phyloP scores from a whole-genome alignment of 2,113 vertebrate genomes.

The Bambusicola thoracicus region DNA sequence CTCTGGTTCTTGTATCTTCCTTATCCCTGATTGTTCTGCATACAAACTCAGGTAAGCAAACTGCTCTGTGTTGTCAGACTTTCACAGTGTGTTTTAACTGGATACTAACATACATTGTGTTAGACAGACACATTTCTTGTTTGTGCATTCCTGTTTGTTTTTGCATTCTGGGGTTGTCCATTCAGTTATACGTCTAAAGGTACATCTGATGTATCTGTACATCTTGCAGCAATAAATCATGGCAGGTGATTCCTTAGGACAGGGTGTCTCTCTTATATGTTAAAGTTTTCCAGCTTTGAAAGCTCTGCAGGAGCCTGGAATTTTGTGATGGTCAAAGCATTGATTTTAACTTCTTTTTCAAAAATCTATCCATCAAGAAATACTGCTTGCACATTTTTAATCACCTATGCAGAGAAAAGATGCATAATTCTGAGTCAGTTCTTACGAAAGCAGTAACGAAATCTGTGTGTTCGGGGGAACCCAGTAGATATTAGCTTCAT shows the following conservation, averaged over 20 bases:
- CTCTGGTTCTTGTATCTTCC: neutral
- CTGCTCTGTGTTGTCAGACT: neutral
- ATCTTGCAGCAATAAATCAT: neutral
- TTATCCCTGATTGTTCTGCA: neutral
- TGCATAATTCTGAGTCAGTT: neutral
- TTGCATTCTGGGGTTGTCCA: neutral
- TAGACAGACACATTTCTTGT: neutral
- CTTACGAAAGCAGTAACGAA: neutral
- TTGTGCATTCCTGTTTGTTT: neutral
- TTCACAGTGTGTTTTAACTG: neutral
- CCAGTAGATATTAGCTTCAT: neutral
- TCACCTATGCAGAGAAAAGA: neutral
- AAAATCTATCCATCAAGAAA: neutral
- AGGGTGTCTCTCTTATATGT: neutral
- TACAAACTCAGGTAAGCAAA: conserved; percentile 51
- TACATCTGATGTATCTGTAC: neutral
- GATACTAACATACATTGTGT: neutral
- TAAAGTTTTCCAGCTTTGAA: neutral
- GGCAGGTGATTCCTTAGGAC: neutral
- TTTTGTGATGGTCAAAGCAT: neutral
- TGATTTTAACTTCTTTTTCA: neutral
- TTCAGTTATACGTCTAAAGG: neutral
- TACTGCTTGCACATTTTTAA: neutral
- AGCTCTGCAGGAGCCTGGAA: neutral
- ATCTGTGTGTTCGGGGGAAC: neutral